Base-by-base conservation (phyloP, 2,888 invertebrate species). In the Fragum whitleyi region DNA sequence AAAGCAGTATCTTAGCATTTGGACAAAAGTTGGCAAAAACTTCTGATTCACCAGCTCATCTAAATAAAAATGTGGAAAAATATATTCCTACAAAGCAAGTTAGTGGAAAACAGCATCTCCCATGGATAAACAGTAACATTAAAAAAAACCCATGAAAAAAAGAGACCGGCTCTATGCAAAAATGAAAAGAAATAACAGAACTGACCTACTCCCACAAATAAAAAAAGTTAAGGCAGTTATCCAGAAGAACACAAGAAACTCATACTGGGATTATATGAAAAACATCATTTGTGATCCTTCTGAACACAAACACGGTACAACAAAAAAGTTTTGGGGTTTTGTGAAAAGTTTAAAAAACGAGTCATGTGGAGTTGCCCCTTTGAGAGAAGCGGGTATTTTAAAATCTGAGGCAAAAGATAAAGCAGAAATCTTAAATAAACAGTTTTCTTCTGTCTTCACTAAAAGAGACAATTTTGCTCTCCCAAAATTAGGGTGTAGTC, bases 101-200 rank as follows among this genome's bases (percentile, higher is more conserved):
- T 21, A 14, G n/a, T n/a, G n/a, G n/a, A n/a, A n/a, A n/a, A n/a
- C n/a, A n/a, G n/a, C n/a, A n/a, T n/a, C n/a, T n/a, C 6, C 47
- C 68, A n/a, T 68, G 68, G 68, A 21, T 68, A 11, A 68, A 42
- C 16, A 7, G n/a, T 23, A 26, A 26, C 3, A 68, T 42, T 6
- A n/a, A n/a, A 68, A 68, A 68, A 26, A 68, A 47, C 23, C 42
- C 2, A 47, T 68, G 68, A 68, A 68, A 68, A 68, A 68, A 47
- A 2, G 42, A 23, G 47, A 68, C 42, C 2, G 42, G 23, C 42
- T 47, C 39, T 39, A 39, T 14, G 14, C 7, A 6, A 39, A 39
- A 39, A 39, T n/a, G n/a, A n/a, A n/a, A n/a, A n/a, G n/a, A n/a
- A n/a, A n/a, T n/a, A n/a, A n/a, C n/a, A n/a, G n/a, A n/a, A n/a